These are phyloP conservation scores for Lithophane socia DNA, from an alignment of 2,888 invertebrate genomes.

Conservation along the genomic window DNA sequence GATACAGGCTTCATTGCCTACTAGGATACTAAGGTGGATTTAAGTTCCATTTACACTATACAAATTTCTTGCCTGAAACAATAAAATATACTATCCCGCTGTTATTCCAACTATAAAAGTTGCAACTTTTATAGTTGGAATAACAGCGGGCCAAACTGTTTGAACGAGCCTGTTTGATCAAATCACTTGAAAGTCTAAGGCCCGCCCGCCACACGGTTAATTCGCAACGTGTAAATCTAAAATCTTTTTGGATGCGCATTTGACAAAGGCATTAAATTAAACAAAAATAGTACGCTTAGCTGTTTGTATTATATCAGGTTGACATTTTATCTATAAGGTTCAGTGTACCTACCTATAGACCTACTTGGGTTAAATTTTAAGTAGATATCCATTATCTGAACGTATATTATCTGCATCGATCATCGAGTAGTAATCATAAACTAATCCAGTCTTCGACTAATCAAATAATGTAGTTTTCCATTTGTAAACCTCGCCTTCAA, in stretches of 20 bases:
- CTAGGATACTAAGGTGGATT: slow-evolving; percentile 92
- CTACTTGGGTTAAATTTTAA: not conserved
- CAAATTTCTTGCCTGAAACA: no score
- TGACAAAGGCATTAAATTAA: not conserved
- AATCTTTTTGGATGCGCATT: not conserved
- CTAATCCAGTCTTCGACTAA: not conserved
- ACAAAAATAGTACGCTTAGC: not conserved
- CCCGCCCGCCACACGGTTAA: not conserved
- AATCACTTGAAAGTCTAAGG: no score
- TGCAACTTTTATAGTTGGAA: not conserved
- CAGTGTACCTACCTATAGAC: not conserved
- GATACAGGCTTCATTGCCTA: slow-evolving; percentile 83
- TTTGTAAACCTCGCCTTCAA: not conserved
- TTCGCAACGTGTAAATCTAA: not conserved
- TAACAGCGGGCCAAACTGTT: not conserved
- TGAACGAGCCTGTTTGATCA: no score
- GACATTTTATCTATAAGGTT: no score
- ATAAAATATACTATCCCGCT: no score
- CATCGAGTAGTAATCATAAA: no score
- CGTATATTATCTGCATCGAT: not conserved
- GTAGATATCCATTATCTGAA: not conserved
- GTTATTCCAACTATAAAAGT: no score
- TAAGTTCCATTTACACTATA: not conserved
- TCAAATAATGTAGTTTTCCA: not conserved
- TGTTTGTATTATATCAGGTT: no score